Base-by-base conservation (phyloP, 2,888 invertebrate species). In the Sericinus montela region DNA sequence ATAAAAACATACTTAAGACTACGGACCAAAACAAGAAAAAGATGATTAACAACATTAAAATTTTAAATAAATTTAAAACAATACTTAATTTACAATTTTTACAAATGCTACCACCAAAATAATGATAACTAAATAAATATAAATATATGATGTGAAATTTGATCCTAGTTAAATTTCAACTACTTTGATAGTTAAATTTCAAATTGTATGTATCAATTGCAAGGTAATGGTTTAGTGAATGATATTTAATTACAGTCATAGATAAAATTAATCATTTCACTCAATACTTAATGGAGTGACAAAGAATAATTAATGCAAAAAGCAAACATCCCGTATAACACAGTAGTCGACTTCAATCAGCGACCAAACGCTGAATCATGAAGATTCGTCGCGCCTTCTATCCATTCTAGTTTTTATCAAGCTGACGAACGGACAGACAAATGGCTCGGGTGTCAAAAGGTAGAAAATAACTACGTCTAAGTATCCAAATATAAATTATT, bases 371-470 rank as follows among this genome's bases (percentile, higher is more conserved):
- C 83, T 77, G 79, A 86, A 70, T 87, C 87, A 87, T 64, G 51
- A 53, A 71, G 59, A 85, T 87, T 86, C 80, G 87, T 77, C 75
- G 69, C 82, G 80, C 80, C 78, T 76, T 73, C 75, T 72, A 70
- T 72, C 72, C 67, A 69, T 72, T 72, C 65, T 53, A 66, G 66
- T 82, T 85, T 85, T 84, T 83, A 74, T 64, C 32, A 28, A 38
- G 52, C 51, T 35, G 39, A 40, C 49, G 40, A 36, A 36, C 32
- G 28, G 42, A 52, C 57, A 54, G 56, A 55, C 53, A 47, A 53
- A 43, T 42, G 48, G 42, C 42, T 42, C 48, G 44, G 40, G 32
- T 48, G 50, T 50, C 36, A 53, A 41, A 48, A 43, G 50, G 47
- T 50, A 37, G 50, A 50, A 50, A 45, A 44, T 44, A 49, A 29